Evolutionary conservation across 2,113 vertebrate genomes (phyloP), one percentile per base, ranked within the genome.

Genomic region (Oreotrochilus melanogaster): DNA sequence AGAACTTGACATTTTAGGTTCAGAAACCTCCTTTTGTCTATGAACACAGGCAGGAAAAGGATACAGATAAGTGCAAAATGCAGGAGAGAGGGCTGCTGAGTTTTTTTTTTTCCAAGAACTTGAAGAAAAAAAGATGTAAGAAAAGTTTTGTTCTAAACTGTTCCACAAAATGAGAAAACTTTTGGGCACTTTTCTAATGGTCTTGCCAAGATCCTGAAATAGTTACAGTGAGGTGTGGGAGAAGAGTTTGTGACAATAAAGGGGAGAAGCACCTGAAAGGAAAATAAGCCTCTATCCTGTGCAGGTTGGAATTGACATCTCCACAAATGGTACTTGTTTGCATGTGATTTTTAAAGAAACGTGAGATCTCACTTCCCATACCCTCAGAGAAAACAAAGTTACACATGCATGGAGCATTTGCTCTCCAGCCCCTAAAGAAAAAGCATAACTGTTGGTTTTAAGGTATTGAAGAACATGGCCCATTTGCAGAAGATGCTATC

Each of bases 1-100:
- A 88, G 85, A 86, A 80, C 60, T 86, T 88, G 93, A 86, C 89
- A 90, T 86, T 94, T 56, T 81, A 53, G 69, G 54, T 90, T 96
- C 75, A 90, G 83, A 95, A 97, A 64, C 53, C 33, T 53, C 56
- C 48, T 88, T 86, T 93, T 85, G 57, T 86, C n/a, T 74, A 22
- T 60, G 85, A 96, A 78, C 33, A 43, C 18, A 56, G 47, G 14
- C 37, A 86, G 75, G n/a, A 94, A 88, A 90, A 66, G 39, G 50
- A 50, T 79, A 90, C 25, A 58, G 69, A 69, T 11, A 39, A 39
- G 39, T 39, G 39, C 39, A 39, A 39, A 39, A 39, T 39, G 39
- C 39, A 39, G 39, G 10, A 39, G 39, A 39, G 39, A 39, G 39
- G 39, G 39, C 39, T 47, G 19, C 39, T 51, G 50, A 28, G 9